These are phyloP conservation scores for Ferdinandea cuprea DNA, from an alignment of 2,888 invertebrate genomes.

Conservation along the genomic window DNA sequence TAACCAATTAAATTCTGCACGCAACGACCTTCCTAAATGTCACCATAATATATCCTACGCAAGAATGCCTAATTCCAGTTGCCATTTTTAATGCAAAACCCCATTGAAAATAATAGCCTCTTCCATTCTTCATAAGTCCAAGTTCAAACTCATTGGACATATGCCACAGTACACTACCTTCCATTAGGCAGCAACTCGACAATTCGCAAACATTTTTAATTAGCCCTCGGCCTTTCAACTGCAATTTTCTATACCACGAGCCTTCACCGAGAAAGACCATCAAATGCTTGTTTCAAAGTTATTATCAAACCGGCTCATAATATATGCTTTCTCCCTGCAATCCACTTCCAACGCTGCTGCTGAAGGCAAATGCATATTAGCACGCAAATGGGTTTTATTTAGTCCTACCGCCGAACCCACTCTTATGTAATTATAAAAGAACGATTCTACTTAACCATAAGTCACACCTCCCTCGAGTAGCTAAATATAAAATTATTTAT, in stretches of 20 bases:
- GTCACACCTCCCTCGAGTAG: neutral
- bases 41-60: too few relatives aligned
- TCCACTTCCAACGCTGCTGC: conserved; percentile 33
- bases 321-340: conserved; percentile 19
- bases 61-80: neutral
- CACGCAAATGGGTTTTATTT: conserved; percentile 28
- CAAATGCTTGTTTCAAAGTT: conserved; percentile 46
- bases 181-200: neutral
- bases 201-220: conserved; percentile 44
- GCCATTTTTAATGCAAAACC: conserved; percentile 28
- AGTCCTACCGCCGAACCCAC: too few relatives aligned
- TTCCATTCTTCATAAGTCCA: conserved; percentile 14
- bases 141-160: conserved; percentile 8
- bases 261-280: conserved; percentile 39
- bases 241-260: conserved; percentile 32
- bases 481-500: conserved; percentile 9
- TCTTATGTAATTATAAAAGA: conserved; percentile 19
- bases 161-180: neutral
- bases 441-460: conserved; percentile 3
- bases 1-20: too few relatives aligned
- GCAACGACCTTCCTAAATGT: too few relatives aligned
- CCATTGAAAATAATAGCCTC: conserved; percentile 14
- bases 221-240: conserved; percentile 45
- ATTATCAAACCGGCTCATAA: conserved; percentile 35
- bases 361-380: conserved; percentile 46